Evolutionary conservation across 1,140 invertebrate species (phyloP).

Genomic region (Caenorhabditis latens): DNA sequence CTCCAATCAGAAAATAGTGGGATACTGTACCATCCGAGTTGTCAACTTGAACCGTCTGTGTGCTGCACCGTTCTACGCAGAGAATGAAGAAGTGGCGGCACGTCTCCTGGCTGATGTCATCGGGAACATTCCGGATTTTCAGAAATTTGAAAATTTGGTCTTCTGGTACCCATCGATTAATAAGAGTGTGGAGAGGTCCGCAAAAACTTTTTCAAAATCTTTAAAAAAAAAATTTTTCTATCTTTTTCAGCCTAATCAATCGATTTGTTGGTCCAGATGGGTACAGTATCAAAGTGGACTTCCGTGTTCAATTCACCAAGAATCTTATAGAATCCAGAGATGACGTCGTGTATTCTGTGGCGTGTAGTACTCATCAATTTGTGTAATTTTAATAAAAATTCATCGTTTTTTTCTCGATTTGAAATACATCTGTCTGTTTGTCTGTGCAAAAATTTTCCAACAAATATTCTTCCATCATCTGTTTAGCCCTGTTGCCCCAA

Average conservation of each 20-base stretch:
- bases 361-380: slow-evolving; percentile 8
- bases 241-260: not conserved
- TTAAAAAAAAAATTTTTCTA: not conserved
- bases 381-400: not conserved
- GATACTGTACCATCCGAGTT: slow-evolving; percentile 12
- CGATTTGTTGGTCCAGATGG: not conserved
- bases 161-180: not conserved
- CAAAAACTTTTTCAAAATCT: not conserved
- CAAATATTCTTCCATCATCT: too few relatives aligned
- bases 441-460: too few relatives aligned
- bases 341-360: not conserved
- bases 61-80: slow-evolving; percentile 7
- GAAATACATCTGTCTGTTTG: not conserved
- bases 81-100: not conserved
- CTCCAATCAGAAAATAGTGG: not conserved
- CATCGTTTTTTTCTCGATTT: not conserved
- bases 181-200: not conserved
- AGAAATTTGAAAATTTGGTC: not conserved
- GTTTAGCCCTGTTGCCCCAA: too few relatives aligned
- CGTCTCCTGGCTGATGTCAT: not conserved
- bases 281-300: not conserved
- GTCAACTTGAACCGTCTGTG: slow-evolving; percentile 2
- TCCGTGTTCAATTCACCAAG: slow-evolving; percentile 8
- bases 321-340: not conserved
- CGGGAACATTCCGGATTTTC: not conserved